Evolutionary conservation across 2,113 vertebrate genomes (phyloP).

Genomic region (Thamnophis sirtalis): DNA sequence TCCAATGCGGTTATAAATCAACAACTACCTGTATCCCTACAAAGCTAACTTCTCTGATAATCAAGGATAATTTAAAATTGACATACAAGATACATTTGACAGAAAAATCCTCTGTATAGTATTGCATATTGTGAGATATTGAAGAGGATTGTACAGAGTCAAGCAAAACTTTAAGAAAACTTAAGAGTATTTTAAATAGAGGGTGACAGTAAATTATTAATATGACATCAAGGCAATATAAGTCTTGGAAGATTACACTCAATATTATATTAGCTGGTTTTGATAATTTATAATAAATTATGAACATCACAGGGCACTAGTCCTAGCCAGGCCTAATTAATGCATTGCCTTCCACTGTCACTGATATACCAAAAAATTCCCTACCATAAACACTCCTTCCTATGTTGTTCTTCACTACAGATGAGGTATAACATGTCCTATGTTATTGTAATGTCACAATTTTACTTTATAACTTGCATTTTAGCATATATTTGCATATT

Average conservation of each 20-base stretch:
- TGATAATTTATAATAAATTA: not conserved
- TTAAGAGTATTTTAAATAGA: not conserved
- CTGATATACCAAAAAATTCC: not conserved
- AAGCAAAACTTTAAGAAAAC: not conserved
- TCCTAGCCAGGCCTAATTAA: not conserved
- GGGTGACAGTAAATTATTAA: not conserved
- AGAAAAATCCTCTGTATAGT: not conserved
- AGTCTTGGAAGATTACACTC: not conserved
- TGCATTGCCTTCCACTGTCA: not conserved
- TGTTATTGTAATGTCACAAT: not conserved
- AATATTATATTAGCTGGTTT: not conserved
- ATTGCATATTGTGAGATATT: not conserved
- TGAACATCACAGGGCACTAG: not conserved
- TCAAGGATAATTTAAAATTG: not conserved
- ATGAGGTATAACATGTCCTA: not conserved
- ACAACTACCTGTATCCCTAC: not conserved
- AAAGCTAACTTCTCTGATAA: not conserved
- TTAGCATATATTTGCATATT: not conserved
- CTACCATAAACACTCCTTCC: not conserved
- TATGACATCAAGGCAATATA: not conserved
- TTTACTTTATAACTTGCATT: slow-evolving; percentile 1
- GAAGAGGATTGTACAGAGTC: not conserved
- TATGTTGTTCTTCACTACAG: not conserved
- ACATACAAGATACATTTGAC: not conserved
- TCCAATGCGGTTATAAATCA: too few relatives aligned